A percentile compares a stretch with the other conserved stretches of the same genome.
Conservation (phyloP, 2,888 invertebrate species). For the Parnassius mnemosyne region DNA sequence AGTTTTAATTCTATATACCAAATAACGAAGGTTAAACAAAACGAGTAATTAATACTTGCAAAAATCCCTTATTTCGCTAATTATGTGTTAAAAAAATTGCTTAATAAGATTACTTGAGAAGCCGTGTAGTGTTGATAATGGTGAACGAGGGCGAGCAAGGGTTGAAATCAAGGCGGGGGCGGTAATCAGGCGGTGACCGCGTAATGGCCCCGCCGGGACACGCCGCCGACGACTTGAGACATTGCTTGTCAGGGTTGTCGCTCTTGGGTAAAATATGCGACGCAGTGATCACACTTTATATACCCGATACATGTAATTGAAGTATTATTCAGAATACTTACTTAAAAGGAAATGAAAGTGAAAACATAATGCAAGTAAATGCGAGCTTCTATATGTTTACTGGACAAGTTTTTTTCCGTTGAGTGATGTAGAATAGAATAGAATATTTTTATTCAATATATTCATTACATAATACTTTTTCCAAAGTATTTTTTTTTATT, state of each 20-base stretch:
- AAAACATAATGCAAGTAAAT: no score
- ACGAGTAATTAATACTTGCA: neutral
- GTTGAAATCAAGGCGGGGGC: constrained; percentile 72
- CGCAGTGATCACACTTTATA: neutral
- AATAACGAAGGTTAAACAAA: no score
- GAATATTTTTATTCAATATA: no score
- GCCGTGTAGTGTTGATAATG: constrained; percentile 26
- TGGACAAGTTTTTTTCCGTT: no score
- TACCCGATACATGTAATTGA: no score
- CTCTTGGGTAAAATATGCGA: neutral
- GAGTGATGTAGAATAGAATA: no score
- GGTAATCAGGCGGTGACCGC: constrained; percentile 80
- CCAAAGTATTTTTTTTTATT: no score
- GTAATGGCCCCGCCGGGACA: constrained; percentile 73
- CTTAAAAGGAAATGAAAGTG: no score
- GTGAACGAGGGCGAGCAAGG: constrained; percentile 46
- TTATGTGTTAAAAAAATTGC: neutral
- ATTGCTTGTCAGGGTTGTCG: constrained; percentile 53
- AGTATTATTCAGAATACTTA: no score
- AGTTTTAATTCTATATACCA: no score
- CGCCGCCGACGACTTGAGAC: constrained; percentile 59
- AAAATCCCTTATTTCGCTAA: neutral
- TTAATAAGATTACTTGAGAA: constrained; percentile 15
- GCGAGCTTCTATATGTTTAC: no score
- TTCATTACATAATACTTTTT: no score